Evolutionary conservation across 2,888 invertebrate species (phyloP), one percentile per base, ranked within the genome.

Genomic region (Podabrus alpinus): DNA sequence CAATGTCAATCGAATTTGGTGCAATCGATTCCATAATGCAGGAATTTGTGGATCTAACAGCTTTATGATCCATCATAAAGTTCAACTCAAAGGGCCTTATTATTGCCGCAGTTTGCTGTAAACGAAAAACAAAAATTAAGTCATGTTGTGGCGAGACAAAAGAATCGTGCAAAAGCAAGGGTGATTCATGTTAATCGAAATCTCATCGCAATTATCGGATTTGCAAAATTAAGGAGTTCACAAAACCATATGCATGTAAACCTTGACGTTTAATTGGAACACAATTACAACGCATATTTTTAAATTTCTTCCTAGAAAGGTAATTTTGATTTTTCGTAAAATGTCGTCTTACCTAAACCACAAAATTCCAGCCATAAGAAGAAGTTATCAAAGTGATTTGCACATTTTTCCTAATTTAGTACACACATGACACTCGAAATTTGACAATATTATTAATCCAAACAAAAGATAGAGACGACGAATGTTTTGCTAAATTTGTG

Each of bases 1-100:
- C 73, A 73, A 75, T 78, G 19, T 80, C 79, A 11, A 78, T 69
- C n/a, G 71, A 75, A n/a, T 74, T 24, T 29, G 74, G 64, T 15
- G 71, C 83, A 67, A 86, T 78, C 9, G 86, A 85, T 59, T 83
- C 82, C 73, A 86, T 72, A 64, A 86, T 85, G 17, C 83, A 82
- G 7, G 85, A 80, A 19, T 82, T 83, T 69, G 77, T 76, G 64
- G 77, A 68, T 17, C 64, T 67, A 70, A 72, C 78, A 15, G 76
- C 73, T 73, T 77, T 79, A 15, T 73, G 78, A 61, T 81, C 79
- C 82, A 82, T 82, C 73, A 75, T 83, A 45, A 7, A 5, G 4
- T n/a, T n/a, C 7, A 45, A 7, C 45, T 7, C 45, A n/a, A 45
- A 45, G 45, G 45, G 7, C 45, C 45, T n/a, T 45, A n/a, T n/a